Conservation (phyloP, 92 coral and sea anemone genomes). For the Heliopora coerulea region DNA sequence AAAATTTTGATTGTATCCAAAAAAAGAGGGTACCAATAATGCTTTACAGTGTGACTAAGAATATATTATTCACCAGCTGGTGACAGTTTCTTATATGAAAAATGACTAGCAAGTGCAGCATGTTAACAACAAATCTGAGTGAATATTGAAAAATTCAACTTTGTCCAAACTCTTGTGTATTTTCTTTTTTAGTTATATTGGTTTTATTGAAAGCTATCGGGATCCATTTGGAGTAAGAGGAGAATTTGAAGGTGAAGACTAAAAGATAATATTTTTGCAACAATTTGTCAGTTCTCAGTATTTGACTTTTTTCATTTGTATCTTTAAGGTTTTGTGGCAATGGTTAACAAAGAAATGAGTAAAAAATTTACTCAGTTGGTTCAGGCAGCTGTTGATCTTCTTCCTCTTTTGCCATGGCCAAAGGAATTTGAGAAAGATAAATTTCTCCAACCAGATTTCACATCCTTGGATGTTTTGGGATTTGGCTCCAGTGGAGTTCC, state of each 20-base stretch:
- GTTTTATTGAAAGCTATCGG: slow-evolving; percentile 92
- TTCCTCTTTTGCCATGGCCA: slow-evolving; percentile 94
- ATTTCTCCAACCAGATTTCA: slow-evolving; percentile 92
- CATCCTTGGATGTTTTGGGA: slow-evolving; percentile 91
- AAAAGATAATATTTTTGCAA: background rate
- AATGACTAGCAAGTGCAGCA: too few relatives aligned
- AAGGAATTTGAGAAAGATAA: slow-evolving; percentile 80
- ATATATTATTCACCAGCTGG: too few relatives aligned
- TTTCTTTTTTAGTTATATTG: slow-evolving; percentile 68
- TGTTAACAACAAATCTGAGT: too few relatives aligned
- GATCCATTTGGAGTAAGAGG: slow-evolving; percentile 98
- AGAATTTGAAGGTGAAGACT: slow-evolving; percentile 79
- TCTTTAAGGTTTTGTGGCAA: slow-evolving; percentile 82
- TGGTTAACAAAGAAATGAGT: slow-evolving; percentile 96
- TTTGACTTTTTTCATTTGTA: background rate
- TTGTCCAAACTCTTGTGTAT: background rate
- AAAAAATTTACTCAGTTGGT: slow-evolving; percentile 81
- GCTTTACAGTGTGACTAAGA: too few relatives aligned
- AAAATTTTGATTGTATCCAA: too few relatives aligned
- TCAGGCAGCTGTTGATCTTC: slow-evolving; percentile 70
- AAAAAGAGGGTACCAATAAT: too few relatives aligned
- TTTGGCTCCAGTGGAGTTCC: slow-evolving; percentile 97
- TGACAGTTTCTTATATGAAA: too few relatives aligned
- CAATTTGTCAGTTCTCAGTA: background rate
- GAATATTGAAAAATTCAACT: too few relatives aligned